Evolutionary conservation across 2,888 invertebrate species (phyloP).

Genomic region (Netelia melanura): DNA sequence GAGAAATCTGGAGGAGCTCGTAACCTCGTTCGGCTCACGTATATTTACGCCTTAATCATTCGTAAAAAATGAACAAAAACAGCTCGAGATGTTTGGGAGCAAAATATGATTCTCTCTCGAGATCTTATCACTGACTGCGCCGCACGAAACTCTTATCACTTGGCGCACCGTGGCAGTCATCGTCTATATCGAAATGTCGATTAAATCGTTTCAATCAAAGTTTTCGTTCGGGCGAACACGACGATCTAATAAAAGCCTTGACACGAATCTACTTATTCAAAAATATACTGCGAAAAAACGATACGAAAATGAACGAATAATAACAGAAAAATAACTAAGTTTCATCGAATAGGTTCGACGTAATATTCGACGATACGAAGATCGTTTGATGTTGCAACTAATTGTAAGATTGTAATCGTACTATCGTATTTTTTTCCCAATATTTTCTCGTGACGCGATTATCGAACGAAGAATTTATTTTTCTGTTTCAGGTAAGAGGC

Average conservation of each 20-base stretch:
- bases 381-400: no score
- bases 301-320: neutral
- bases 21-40: neutral
- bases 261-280: neutral
- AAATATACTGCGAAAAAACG: neutral
- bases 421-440: conserved; percentile 5
- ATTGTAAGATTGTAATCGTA: neutral
- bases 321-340: neutral
- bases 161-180: conserved; percentile 3
- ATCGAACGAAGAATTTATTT: conserved; percentile 37
- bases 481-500: conserved; percentile 57
- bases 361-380: no score
- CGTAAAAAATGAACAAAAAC: neutral
- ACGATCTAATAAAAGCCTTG: neutral
- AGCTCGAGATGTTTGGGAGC: conserved; percentile 36
- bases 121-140: neutral
- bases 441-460: neutral
- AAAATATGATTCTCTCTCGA: conserved; percentile 62
- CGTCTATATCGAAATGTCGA: conserved; percentile 6
- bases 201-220: conserved; percentile 7
- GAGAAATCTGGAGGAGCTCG: neutral
- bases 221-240: neutral
- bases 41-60: conserved; percentile 45
- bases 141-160: neutral
- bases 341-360: no score